Base-by-base conservation (phyloP, 2,113 vertebrate species). In the Rhabdomys dilectus region DNA sequence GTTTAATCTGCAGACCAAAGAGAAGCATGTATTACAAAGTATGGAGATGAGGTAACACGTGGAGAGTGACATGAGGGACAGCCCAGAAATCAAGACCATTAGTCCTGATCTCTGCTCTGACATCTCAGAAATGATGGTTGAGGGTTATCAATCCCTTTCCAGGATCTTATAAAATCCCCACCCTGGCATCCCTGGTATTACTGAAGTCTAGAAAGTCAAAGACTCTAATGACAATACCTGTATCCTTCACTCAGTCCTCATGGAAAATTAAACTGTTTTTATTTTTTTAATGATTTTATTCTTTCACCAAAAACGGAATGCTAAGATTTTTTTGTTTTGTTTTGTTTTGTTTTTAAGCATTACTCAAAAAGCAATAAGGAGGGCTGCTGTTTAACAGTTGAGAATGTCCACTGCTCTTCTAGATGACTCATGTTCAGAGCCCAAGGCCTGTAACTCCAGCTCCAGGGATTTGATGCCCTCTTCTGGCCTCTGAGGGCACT, bases 231-330 rank as follows among this genome's bases (percentile, higher is more conserved):
- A 56, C 34, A 72, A 53, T 26, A 31, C 68, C 26, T 70, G 6
- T 39, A 48, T 68, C 45, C 34, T 72, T 88, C 22, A 39, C 48
- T 58, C 31, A 51, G 24, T 62, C 93, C 53, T 89, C 76, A 51
- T 19, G 58, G 86, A 75, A 85, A 62, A 68, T 86, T 80, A 76
- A 76, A 88, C 39, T 84, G 31, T 0, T 48, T 85, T 84, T 84
- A 42, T 73, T 19, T 86, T 81, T 87, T 72, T 15, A 96, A 66
- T 45, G 84, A 77, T 39, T 85, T 66, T 77, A 68, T 56, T 77
- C 62, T 84, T 85, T 56, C 13, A 80, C 60, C 26, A 64, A 78
- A 93, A 66, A 77, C 22, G 64, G 11, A 24, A 45, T 6, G 10
- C 42, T 42, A 11, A 2, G 3, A n/a, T n/a, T 24, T 24, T 24